Base-by-base conservation (phyloP, 2,113 vertebrate species). In the Gymnobelideus leadbeateri region DNA sequence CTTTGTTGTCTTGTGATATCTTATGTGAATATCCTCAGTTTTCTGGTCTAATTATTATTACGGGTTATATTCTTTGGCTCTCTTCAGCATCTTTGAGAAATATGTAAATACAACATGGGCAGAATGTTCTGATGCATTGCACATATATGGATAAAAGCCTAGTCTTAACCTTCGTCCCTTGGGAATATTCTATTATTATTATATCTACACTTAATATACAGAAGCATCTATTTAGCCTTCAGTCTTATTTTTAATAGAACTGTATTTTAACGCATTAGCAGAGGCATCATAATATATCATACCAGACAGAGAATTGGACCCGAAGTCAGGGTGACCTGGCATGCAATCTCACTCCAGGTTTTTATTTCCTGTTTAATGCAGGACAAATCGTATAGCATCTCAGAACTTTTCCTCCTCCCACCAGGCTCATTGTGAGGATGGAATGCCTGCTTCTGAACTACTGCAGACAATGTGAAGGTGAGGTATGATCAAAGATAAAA, bases 371-470 rank as follows among this genome's bases (percentile, higher is more conserved):
- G 19, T 84, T n/a, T 84, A n/a, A 84, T 19, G n/a, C 68, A 43
- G n/a, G 61, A n/a, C n/a, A 84, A 84, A 43, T 84, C 68, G 43
- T 43, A n/a, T 23, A 5, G 16, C 43, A 7, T 23, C n/a, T 84
- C 68, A 43, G 37, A 43, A 84, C n/a, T 43, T 84, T 84, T 84
- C 16, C 37, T 84, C n/a, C 43, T 23, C 19, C 68, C n/a, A 43
- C 16, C 37, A 43, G 68, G 37, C 37, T 43, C 68, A 84, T 84
- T 23, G 37, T 84, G n/a, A 84, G n/a, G n/a, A 21, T 43, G 43
- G 43, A 94, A 93, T 53, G 21, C 26, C 96, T 95, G n/a, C n/a
- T 68, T 90, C 47, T 49, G 46, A 91, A 51, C 37, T 68, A 91
- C 28, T 51, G 89, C 46, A n/a, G 25, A 21, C 57, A 47, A 93